Evolutionary conservation across 23 tunicate species (phyloP).

Genomic region (Trididemnum nubilum): DNA sequence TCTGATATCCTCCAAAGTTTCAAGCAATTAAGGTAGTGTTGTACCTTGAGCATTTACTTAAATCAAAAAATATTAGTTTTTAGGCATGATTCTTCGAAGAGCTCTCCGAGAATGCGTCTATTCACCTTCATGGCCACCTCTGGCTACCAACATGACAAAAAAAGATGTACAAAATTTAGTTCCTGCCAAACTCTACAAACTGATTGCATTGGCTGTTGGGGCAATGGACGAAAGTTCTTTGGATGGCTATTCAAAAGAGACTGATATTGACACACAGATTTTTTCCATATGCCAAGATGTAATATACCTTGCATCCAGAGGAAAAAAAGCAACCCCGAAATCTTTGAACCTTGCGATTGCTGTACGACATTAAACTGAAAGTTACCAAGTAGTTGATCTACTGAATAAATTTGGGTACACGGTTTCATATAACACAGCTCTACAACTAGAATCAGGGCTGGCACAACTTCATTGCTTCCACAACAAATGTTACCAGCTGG

Average conservation of each 20-base stretch:
- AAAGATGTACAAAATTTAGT: background rate
- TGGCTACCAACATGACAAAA: background rate
- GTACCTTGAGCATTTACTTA: too few species aligned
- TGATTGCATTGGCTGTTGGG: constrained; percentile 4
- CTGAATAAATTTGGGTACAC: background rate
- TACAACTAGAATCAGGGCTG: constrained; percentile 1
- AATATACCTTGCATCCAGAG: background rate
- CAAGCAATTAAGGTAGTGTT: too few species aligned
- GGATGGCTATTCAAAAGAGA: too few species aligned
- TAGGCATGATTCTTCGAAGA: constrained; percentile 12
- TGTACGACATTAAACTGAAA: background rate
- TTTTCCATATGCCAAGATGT: constrained; percentile 3
- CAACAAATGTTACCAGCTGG: background rate
- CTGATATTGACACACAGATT: background rate
- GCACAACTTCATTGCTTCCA: background rate
- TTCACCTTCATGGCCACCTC: background rate
- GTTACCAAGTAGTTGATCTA: background rate
- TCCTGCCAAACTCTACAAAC: background rate
- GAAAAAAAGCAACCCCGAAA: background rate
- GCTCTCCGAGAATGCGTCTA: background rate
- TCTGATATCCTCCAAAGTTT: too few species aligned
- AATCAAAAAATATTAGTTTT: too few species aligned
- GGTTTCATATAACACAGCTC: background rate
- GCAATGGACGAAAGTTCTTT: background rate
- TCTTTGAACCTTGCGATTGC: background rate